A percentile compares a stretch with the other conserved stretches of the same genome.
phyloP scores from a whole-genome alignment of 2,888 invertebrate species.

The Xestia c-nigrum region DNA sequence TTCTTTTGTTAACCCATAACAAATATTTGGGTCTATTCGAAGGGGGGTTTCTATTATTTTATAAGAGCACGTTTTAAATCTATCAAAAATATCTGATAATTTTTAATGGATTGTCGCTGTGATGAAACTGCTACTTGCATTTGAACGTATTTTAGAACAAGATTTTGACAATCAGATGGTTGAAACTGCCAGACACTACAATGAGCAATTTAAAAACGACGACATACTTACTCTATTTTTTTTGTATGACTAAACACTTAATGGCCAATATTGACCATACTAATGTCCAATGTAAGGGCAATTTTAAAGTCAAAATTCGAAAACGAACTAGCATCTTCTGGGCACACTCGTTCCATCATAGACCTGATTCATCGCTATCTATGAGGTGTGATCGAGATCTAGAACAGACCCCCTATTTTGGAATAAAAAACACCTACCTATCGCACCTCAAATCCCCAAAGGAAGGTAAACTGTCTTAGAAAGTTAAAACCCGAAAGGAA shows the following conservation, averaged over 20 bases:
- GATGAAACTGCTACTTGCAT: background rate
- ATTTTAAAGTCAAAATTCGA: background rate
- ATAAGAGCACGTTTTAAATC: background rate
- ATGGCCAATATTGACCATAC: background rate
- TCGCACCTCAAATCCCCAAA: background rate
- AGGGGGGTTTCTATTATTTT: background rate
- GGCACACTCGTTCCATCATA: too few species aligned
- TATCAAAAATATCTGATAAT: too few species aligned
- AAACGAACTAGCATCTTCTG: too few species aligned
- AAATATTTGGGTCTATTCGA: background rate
- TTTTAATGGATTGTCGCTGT: background rate
- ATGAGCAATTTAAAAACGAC: background rate
- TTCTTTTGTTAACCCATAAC: conserved; percentile 10
- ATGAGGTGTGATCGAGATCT: too few species aligned
- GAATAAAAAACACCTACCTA: background rate
- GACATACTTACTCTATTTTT: background rate
- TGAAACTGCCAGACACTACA: background rate
- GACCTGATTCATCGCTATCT: too few species aligned
- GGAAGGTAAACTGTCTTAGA: conserved; percentile 1
- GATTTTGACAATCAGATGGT: background rate
- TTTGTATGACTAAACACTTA: background rate
- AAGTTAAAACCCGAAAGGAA: conserved; percentile 13
- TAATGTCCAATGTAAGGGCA: too few species aligned
- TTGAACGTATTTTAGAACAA: background rate
- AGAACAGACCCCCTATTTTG: too few species aligned